These are phyloP conservation scores for Spongilla lacustris DNA, from an alignment of 37 sponge, comb jelly and placozoan genomes.

Conservation along the genomic window DNA sequence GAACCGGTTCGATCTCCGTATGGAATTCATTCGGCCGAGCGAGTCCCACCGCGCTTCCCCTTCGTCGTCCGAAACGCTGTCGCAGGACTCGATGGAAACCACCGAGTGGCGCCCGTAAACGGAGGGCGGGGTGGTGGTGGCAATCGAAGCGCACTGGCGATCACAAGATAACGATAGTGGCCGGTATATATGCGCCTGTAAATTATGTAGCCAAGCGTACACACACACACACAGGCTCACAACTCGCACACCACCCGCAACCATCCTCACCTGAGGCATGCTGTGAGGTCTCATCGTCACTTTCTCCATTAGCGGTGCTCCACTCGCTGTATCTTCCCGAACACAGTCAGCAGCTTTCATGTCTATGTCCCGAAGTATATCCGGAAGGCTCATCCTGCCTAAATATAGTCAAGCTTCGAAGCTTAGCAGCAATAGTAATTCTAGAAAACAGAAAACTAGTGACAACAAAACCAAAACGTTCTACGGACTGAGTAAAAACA, in stretches of 20 bases:
- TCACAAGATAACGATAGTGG: not conserved
- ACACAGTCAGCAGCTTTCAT: not conserved
- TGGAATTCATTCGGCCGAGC: conserved; percentile 54
- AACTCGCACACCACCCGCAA: not conserved
- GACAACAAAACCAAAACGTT: not conserved
- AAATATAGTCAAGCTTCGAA: not conserved
- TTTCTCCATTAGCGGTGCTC: not conserved
- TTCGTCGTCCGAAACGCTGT: conserved; percentile 19
- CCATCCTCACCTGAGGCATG: not conserved
- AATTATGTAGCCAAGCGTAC: too few relatives aligned
- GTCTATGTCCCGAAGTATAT: conserved; percentile 19
- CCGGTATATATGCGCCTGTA: too few relatives aligned
- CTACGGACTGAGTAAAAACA: not conserved
- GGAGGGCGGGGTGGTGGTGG: not conserved
- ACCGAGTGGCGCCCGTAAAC: conserved; percentile 4
- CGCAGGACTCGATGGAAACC: not conserved
- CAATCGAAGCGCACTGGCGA: not conserved
- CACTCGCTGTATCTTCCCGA: not conserved
- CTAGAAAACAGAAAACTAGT: too few relatives aligned
- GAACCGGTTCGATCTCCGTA: conserved; percentile 45
- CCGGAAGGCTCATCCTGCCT: conserved; percentile 30
- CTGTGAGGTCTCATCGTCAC: not conserved
- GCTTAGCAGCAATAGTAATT: too few relatives aligned
- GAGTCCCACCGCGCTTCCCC: conserved; percentile 55
- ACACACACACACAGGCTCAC: not conserved